These are phyloP conservation scores for Mus spretus DNA, from an alignment of 2,797 vertebrate species.

Conservation along the genomic window DNA sequence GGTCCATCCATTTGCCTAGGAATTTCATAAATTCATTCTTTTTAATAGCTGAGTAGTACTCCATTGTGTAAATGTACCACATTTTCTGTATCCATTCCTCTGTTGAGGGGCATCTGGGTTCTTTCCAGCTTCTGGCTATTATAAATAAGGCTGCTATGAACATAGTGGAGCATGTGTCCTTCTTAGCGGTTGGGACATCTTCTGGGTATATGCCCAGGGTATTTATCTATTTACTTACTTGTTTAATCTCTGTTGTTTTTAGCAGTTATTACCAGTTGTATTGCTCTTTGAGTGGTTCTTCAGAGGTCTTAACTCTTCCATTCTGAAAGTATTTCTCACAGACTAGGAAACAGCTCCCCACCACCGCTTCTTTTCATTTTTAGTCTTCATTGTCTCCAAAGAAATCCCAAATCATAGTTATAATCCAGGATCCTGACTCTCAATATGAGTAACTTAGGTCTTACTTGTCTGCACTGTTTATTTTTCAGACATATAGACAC, in stretches of 20 bases:
- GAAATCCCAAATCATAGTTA: background rate
- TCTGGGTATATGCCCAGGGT: no score
- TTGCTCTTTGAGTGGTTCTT: constrained; percentile 21
- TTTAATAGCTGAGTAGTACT: no score
- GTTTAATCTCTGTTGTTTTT: background rate
- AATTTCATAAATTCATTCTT: no score
- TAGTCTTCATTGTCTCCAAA: background rate
- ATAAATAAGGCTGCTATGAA: no score
- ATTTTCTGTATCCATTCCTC: no score
- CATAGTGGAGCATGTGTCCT: no score
- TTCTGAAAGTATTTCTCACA: constrained; percentile 22
- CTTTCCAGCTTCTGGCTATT: no score
- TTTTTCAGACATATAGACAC: background rate
- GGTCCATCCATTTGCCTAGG: no score
- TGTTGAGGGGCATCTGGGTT: no score
- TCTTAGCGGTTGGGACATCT: no score
- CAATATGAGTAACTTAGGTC: background rate
- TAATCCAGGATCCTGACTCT: background rate
- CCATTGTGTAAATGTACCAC: no score
- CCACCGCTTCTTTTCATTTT: background rate
- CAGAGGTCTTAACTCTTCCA: background rate
- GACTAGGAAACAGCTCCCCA: background rate
- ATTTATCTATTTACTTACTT: no score
- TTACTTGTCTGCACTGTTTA: background rate
- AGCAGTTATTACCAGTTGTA: background rate